Conservation (phyloP, 2,113 vertebrate species). For the Apodemus speciosus region DNA sequence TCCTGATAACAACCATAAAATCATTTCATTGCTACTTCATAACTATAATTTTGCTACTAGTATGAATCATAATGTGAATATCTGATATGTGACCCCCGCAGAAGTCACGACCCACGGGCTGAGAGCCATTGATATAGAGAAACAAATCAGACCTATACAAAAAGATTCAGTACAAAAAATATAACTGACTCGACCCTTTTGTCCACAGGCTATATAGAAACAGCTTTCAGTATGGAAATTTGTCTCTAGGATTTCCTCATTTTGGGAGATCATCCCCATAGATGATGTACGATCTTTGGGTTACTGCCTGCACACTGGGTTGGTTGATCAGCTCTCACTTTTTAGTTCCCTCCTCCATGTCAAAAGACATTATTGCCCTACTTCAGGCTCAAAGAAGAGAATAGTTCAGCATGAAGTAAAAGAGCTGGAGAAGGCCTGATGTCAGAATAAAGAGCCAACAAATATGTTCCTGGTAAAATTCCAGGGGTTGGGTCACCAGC, state of each 20-base stretch:
- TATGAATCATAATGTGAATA: background rate
- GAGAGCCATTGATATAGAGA: background rate
- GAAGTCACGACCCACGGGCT: background rate
- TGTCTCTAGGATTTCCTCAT: background rate
- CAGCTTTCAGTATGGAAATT: background rate
- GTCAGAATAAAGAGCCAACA: background rate
- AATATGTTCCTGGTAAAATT: background rate
- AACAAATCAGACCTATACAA: background rate
- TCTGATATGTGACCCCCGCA: background rate
- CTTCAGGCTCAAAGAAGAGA: background rate
- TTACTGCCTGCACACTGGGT: background rate
- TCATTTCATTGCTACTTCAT: background rate
- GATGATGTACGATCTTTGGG: background rate
- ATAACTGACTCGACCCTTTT: background rate
- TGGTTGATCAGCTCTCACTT: background rate
- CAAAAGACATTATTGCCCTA: background rate
- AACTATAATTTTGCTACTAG: background rate
- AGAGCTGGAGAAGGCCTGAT: background rate
- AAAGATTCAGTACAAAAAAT: background rate
- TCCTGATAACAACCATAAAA: background rate
- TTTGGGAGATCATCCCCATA: background rate
- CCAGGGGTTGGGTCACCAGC: background rate
- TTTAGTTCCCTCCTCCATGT: rapidly evolving
- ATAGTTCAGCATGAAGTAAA: background rate
- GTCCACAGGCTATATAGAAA: background rate